Percentiles rank a stretch among this genome's conserved stretches.
Conservation (phyloP, 2,888 invertebrate species). For the Pyrrhia umbra region DNA sequence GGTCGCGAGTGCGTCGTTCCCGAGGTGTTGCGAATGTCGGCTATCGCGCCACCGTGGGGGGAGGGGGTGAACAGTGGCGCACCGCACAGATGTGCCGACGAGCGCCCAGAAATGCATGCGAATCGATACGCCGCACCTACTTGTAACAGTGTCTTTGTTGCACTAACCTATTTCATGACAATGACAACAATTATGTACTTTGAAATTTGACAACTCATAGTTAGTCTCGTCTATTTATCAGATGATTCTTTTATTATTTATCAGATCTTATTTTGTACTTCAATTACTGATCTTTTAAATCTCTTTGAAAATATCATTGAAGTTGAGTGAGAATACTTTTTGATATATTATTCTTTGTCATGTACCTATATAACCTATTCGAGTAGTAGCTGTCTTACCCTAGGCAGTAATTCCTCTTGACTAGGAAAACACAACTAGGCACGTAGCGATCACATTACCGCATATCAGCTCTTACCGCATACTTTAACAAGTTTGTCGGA, state of each 20-base stretch:
- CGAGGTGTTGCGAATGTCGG: conserved; percentile 88
- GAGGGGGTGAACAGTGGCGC: conserved; percentile 78
- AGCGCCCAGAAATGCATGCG: conserved; percentile 80
- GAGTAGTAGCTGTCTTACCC: conserved; percentile 23
- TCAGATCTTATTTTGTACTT: conserved; percentile 7
- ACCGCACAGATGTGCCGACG: conserved; percentile 83
- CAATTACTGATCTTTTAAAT: conserved; percentile 11
- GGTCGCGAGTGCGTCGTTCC: conserved; percentile 83
- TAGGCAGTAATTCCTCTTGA: conserved; percentile 48
- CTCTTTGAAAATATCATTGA: conserved; percentile 4
- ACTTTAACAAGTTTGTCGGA: conserved; percentile 68
- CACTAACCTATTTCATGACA: conserved; percentile 82
- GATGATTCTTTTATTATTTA: too few relatives aligned
- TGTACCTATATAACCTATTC: too few relatives aligned
- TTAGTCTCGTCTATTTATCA: conserved; percentile 18
- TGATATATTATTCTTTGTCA: too few relatives aligned
- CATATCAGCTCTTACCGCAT: conserved; percentile 64
- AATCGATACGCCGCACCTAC: conserved; percentile 85
- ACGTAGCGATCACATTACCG: conserved; percentile 67
- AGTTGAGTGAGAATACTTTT: too few relatives aligned
- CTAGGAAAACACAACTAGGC: conserved; percentile 59
- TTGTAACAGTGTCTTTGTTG: conserved; percentile 86
- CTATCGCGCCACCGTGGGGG: conserved; percentile 79
- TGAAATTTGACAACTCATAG: conserved; percentile 44
- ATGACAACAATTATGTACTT: conserved; percentile 51